Conservation (phyloP, 2,113 vertebrate genomes). For the Phylloscopus whistleri region DNA sequence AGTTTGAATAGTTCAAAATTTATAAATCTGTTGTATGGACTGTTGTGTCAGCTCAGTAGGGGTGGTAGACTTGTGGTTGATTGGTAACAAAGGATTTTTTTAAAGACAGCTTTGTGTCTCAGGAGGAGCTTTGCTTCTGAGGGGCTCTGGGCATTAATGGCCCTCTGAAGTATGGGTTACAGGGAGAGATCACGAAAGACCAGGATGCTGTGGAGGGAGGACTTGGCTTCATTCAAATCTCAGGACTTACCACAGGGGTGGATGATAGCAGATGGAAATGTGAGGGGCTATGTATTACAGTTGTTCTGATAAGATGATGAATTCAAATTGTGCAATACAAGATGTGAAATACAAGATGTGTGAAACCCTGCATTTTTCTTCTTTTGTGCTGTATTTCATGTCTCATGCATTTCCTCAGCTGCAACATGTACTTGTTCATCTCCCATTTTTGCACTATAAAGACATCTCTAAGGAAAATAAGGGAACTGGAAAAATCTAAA, state of each 20-base stretch:
- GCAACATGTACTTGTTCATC: neutral
- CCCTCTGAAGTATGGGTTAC: neutral
- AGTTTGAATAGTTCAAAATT: neutral
- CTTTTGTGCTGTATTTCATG: neutral
- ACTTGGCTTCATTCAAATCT: neutral
- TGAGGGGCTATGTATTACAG: neutral
- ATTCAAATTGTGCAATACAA: neutral
- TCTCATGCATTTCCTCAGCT: neutral
- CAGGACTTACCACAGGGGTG: fast-evolving
- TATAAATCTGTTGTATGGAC: neutral
- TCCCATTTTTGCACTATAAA: neutral
- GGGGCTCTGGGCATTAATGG: neutral
- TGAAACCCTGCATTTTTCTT: neutral
- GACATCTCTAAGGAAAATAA: neutral
- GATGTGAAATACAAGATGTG: neutral
- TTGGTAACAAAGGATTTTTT: neutral
- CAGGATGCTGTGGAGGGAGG: neutral
- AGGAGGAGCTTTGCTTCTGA: neutral
- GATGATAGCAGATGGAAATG: neutral
- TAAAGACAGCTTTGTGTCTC: neutral
- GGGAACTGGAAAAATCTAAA: neutral
- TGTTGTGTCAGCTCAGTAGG: neutral
- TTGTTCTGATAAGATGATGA: neutral
- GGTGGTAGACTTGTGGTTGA: neutral
- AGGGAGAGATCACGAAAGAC: neutral